phyloP scores from a whole-genome alignment of 2,113 vertebrate species.

The Xiphias gladius region DNA sequence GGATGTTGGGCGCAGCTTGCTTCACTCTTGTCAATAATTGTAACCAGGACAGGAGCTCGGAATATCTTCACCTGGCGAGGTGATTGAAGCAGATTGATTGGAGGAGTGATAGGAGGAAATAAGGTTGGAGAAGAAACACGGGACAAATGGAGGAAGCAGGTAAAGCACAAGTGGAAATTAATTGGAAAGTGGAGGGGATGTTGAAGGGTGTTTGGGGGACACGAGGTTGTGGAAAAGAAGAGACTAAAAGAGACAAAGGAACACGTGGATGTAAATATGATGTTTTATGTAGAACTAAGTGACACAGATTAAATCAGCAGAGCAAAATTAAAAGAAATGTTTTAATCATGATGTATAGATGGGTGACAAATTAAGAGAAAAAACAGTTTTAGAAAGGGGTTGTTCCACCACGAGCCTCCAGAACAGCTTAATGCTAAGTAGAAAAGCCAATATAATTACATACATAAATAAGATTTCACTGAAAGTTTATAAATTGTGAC shows the following conservation, averaged over 20 bases:
- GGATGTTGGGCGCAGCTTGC: background rate
- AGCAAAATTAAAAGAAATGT: background rate
- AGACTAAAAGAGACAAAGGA: background rate
- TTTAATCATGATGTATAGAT: background rate
- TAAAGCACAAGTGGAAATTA: constrained; percentile 14
- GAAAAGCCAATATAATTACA: no score
- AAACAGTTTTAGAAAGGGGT: no score
- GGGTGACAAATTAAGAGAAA: background rate
- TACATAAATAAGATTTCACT: no score
- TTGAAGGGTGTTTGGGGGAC: background rate
- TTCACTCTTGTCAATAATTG: constrained; percentile 21
- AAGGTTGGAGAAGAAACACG: background rate
- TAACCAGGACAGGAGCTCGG: background rate
- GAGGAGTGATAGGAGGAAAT: constrained; percentile 40
- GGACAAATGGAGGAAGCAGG: constrained; percentile 29
- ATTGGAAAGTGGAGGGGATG: constrained; percentile 23
- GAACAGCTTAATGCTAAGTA: background rate
- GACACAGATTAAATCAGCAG: background rate
- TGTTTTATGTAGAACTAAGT: background rate
- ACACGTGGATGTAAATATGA: background rate
- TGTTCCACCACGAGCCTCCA: no score
- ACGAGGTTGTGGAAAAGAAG: background rate
- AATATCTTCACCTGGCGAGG: constrained; percentile 17
- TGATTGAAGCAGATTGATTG: constrained; percentile 43
- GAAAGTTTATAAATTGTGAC: no score